A percentile compares a stretch with the other conserved stretches of the same genome.
phyloP scores from a whole-genome alignment of 2,888 invertebrate species.

The Drosophila mimica region DNA sequence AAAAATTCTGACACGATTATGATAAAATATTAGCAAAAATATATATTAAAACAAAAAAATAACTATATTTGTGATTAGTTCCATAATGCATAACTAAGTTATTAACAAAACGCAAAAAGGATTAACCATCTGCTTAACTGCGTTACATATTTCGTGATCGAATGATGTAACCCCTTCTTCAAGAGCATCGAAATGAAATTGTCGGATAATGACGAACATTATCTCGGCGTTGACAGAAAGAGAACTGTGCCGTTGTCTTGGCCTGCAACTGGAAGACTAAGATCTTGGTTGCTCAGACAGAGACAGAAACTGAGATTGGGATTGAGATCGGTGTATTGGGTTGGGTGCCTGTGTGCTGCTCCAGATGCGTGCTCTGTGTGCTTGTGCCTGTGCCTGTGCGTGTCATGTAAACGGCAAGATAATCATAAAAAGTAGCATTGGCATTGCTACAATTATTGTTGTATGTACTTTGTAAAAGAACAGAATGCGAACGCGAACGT shows the following conservation, averaged over 20 bases:
- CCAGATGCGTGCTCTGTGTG: constrained; percentile 38
- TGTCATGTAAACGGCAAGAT: constrained; percentile 69
- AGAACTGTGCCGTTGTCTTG: constrained; percentile 37
- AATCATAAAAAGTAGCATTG: constrained; percentile 75
- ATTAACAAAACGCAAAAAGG: not conserved
- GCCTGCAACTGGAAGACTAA: constrained; percentile 9
- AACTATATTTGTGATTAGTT: not conserved
- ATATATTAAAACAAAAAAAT: not conserved
- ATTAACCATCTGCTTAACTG: not conserved
- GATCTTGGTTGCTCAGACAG: constrained; percentile 5
- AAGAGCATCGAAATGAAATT: constrained; percentile 57
- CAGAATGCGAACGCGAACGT: constrained; percentile 8
- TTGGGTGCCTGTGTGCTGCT: constrained; percentile 29
- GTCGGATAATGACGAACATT: constrained; percentile 58
- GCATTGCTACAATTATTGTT: constrained; percentile 74
- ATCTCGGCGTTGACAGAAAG: constrained; percentile 64
- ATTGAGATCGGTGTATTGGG: constrained; percentile 15
- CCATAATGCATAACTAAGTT: not conserved
- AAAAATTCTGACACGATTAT: not conserved
- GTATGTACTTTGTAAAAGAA: constrained; percentile 54
- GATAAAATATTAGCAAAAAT: not conserved
- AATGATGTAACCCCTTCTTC: not conserved
- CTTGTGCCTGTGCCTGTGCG: constrained; percentile 42
- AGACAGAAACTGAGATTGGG: constrained; percentile 36
- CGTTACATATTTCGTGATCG: not conserved